Conservation (phyloP, 1,140 invertebrate species). For the Macrobrachium rosenbergii region DNA sequence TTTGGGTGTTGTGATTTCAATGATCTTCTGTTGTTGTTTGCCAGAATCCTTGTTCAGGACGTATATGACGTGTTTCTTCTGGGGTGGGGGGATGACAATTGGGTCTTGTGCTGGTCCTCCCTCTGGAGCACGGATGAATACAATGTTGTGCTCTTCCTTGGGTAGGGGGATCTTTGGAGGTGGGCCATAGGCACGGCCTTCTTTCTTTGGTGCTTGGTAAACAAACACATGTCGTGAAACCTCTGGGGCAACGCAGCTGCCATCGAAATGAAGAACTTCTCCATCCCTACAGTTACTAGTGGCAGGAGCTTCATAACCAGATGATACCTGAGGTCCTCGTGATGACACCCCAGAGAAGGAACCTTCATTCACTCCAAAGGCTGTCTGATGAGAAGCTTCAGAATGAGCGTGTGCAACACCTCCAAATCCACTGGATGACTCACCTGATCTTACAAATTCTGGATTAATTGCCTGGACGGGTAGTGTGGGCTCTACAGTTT, state of each 20-base stretch:
- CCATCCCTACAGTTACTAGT: neutral
- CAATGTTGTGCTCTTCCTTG: slow-evolving; percentile 47
- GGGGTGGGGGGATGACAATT: slow-evolving; percentile 59
- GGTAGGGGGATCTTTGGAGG: slow-evolving; percentile 32
- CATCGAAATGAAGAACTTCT: slow-evolving; percentile 32
- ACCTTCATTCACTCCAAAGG: too few species aligned
- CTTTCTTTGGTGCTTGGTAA: slow-evolving; percentile 6
- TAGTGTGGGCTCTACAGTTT: too few species aligned
- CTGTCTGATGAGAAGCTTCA: too few species aligned
- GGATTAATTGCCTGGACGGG: too few species aligned
- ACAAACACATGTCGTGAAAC: slow-evolving; percentile 24
- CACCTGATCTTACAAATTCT: too few species aligned
- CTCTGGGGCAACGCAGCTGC: slow-evolving; percentile 22
- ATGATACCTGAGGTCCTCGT: neutral
- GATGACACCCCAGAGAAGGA: neutral
- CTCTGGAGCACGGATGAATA: slow-evolving; percentile 37
- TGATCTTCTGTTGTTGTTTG: neutral
- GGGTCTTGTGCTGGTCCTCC: slow-evolving; percentile 28
- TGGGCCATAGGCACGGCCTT: neutral
- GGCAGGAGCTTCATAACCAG: neutral
- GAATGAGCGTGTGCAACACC: too few species aligned
- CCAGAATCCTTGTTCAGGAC: slow-evolving; percentile 56
- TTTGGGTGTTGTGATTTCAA: slow-evolving; percentile 5
- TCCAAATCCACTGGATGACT: too few species aligned
- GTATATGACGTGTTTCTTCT: slow-evolving; percentile 50